phyloP scores from a whole-genome alignment of 2,113 vertebrate genomes.

The Charina bottae region DNA sequence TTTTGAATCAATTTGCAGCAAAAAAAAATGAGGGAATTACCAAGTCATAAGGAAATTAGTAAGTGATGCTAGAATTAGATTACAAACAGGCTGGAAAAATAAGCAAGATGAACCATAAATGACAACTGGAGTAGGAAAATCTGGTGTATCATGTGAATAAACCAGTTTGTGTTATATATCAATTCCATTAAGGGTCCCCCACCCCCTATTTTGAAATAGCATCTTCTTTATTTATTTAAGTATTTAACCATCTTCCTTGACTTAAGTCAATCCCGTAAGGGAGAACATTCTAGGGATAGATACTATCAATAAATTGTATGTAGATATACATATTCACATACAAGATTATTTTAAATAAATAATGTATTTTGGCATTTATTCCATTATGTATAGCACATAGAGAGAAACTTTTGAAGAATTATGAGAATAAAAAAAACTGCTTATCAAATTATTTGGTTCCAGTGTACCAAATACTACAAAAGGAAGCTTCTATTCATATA shows the following conservation, averaged over 20 bases:
- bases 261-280: not conserved
- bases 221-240: not conserved
- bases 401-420: not conserved
- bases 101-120: not conserved
- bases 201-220: not conserved
- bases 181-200: not conserved
- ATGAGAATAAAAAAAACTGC: not conserved
- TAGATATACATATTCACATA: not conserved
- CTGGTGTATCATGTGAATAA: not conserved
- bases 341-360: not conserved
- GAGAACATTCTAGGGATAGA: not conserved
- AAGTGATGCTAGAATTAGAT: conserved; percentile 5
- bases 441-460: not conserved
- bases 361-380: not conserved
- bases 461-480: not conserved
- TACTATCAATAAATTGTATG: not conserved
- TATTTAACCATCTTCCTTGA: not conserved
- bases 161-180: not conserved
- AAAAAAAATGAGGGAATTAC: not conserved
- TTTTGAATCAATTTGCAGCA: conserved; percentile 29
- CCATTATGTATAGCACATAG: not conserved
- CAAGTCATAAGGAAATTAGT: not conserved
- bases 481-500: not conserved
- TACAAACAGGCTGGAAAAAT: not conserved
- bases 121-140: not conserved